Base-by-base conservation (phyloP, 2,888 invertebrate species). In the Mystacides longicornis region DNA sequence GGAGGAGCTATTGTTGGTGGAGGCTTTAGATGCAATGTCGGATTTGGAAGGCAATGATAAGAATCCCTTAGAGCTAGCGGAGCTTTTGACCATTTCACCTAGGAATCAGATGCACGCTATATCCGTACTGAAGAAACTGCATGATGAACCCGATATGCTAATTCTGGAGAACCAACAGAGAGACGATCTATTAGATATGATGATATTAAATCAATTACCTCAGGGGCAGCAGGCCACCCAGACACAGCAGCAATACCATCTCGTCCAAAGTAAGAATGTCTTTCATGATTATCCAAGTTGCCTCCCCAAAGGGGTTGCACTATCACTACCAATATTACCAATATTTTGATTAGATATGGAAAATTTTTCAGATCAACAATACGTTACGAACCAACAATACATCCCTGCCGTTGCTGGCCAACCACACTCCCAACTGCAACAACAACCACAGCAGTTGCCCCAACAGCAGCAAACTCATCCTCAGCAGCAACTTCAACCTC, bases 1-100 rank as follows among this genome's bases (percentile, higher is more conserved):
- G n/a, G 52, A 31, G 33, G 52, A 47, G 27, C 43, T 64, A 5
- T 7, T 45, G 7, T 19, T 72, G 49, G 73, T 73, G 57, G 73
- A 72, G 56, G 68, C 69, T 18, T 49, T 57, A 52, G 66, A 68
- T 54, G 66, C 69, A 56, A 71, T 70, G 64, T 68, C 67, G 56
- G 72, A 65, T 63, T 70, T 65, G 62, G 67, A 71, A 59, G 70
- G 72, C 64, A 61, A 63, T 21, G 47, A 56, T 18, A 33, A 33
- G 18, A 22, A 43, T 43, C 27, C 59, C 49, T 18, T 54, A 31
- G 57, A 59, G 20, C 21, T 54, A 23, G 49, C 54, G 3, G 54
- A 54, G n/a, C 45, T 49, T 27, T 31, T 54, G 49, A 49, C 54
- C 21, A 22, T 49, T 14, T 37, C 37, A 7, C 54, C 56, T 16